Percentiles rank a stretch among this genome's conserved stretches.
Evolutionary conservation across 1,140 invertebrate species (phyloP).

Genomic region (Trigoniulus corallinus): DNA sequence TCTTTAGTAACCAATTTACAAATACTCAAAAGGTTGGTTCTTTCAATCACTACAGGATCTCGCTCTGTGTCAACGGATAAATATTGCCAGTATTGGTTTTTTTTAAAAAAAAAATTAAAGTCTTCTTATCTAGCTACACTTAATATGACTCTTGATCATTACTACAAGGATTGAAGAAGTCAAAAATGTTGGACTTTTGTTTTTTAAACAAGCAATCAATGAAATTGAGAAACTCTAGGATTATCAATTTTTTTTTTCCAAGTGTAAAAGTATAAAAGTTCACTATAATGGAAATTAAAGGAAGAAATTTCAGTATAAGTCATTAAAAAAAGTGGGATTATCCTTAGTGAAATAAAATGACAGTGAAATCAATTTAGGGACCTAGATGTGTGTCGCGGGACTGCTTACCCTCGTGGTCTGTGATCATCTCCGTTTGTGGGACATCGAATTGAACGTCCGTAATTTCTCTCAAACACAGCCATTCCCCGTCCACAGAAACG

Average conservation of each 20-base stretch:
- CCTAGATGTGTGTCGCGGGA: not conserved
- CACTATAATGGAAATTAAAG: no score
- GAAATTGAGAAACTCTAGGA: no score
- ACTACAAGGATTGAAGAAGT: no score
- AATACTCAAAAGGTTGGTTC: conserved; percentile 90
- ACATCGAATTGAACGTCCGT: conserved; percentile 60
- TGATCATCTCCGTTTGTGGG: conserved; percentile 11
- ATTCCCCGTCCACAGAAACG: conserved; percentile 90
- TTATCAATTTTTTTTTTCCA: no score
- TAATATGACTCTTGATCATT: conserved; percentile 9
- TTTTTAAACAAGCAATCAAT: no score
- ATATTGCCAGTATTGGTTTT: no score
- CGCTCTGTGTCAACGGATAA: conserved; percentile 58
- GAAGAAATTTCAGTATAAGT: no score
- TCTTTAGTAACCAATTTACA: conserved; percentile 95
- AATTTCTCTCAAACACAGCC: conserved; percentile 88
- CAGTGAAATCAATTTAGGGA: no score
- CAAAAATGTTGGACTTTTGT: no score
- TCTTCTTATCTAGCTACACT: conserved; percentile 5
- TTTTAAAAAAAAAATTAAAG: not conserved
- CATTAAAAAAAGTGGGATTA: no score
- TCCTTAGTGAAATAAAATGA: no score
- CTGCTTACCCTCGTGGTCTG: not conserved
- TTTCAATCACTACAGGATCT: conserved; percentile 80
- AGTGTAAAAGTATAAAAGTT: no score